A percentile compares a stretch with the other conserved stretches of the same genome.
phyloP scores from a whole-genome alignment of 2,797 vertebrate species.

The Etheostoma nigrum region DNA sequence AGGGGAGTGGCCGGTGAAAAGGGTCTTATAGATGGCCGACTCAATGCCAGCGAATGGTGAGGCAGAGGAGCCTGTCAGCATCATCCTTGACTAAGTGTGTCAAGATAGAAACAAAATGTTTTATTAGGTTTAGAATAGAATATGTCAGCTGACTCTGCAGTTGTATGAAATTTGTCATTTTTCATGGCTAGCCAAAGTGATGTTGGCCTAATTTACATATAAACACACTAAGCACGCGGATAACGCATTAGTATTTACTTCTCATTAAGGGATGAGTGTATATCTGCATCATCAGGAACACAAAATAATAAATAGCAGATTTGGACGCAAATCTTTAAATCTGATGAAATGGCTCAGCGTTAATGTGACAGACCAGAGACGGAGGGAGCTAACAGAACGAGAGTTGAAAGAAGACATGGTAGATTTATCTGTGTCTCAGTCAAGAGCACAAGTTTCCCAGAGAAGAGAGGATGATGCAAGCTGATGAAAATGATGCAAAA shows the following conservation, averaged over 20 bases:
- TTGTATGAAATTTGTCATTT: background rate
- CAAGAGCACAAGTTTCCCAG: slow-evolving; percentile 79
- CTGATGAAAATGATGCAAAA: slow-evolving; percentile 86
- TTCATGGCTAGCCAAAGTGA: slow-evolving; percentile 12
- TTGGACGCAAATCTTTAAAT: slow-evolving; percentile 52
- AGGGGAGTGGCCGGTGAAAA: slow-evolving; percentile 85
- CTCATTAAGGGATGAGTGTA: background rate
- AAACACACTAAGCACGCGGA: background rate
- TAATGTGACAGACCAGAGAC: slow-evolving; percentile 75
- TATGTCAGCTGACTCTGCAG: background rate
- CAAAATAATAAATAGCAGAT: slow-evolving; percentile 63
- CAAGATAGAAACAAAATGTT: background rate
- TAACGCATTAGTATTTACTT: background rate
- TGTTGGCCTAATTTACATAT: background rate
- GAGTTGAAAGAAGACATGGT: slow-evolving; percentile 75
- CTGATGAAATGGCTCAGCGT: slow-evolving; percentile 69
- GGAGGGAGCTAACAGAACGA: slow-evolving; percentile 58
- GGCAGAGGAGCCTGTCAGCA: slow-evolving; percentile 84
- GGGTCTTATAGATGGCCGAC: slow-evolving; percentile 82
- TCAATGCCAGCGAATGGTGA: slow-evolving; percentile 88
- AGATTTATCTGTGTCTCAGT: slow-evolving; percentile 80
- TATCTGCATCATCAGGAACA: slow-evolving; percentile 18
- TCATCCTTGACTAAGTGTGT: slow-evolving; percentile 88
- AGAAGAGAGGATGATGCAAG: slow-evolving; percentile 84
- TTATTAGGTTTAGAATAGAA: background rate